Evolutionary conservation across 2,888 invertebrate species (phyloP).

Genomic region (Xylota segnis): DNA sequence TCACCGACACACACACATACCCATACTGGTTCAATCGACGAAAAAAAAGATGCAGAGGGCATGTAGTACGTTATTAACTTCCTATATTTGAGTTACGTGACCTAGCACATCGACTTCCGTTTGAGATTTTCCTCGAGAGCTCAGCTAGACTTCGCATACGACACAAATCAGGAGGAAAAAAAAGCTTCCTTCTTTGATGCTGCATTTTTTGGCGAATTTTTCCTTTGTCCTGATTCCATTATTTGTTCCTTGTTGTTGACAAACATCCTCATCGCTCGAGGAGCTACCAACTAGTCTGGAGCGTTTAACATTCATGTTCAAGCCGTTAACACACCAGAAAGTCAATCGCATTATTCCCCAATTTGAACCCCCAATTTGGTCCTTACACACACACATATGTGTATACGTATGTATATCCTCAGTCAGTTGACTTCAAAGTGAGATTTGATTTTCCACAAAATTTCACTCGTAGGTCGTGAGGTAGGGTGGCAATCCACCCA

Average conservation of each 20-base stretch:
- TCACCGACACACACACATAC: conserved; percentile 36
- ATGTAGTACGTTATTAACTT: conserved; percentile 74
- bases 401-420: background rate
- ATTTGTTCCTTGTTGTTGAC: conserved; percentile 68
- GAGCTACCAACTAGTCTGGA: conserved; percentile 25
- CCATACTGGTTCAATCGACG: conserved; percentile 2
- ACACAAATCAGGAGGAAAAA: conserved; percentile 49
- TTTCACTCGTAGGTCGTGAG: conserved; percentile 37
- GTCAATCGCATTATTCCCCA: conserved; percentile 74
- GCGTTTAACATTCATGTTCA: conserved; percentile 67
- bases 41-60: conserved; percentile 41
- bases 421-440: conserved; percentile 67
- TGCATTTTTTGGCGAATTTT: conserved; percentile 57
- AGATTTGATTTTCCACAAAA: conserved; percentile 76
- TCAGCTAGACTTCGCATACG: conserved; percentile 6
- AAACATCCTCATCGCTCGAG: conserved; percentile 64
- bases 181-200: conserved; percentile 29
- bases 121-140: conserved; percentile 52
- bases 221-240: conserved; percentile 43
- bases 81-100: conserved; percentile 76
- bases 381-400: conserved; percentile 15
- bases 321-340: conserved; percentile 67
- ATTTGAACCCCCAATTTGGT: conserved; percentile 68
- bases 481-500: too few relatives aligned
- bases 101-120: conserved; percentile 74